phyloP scores from a whole-genome alignment of 2,888 invertebrate species.

The Agonopterix subpropinquella region DNA sequence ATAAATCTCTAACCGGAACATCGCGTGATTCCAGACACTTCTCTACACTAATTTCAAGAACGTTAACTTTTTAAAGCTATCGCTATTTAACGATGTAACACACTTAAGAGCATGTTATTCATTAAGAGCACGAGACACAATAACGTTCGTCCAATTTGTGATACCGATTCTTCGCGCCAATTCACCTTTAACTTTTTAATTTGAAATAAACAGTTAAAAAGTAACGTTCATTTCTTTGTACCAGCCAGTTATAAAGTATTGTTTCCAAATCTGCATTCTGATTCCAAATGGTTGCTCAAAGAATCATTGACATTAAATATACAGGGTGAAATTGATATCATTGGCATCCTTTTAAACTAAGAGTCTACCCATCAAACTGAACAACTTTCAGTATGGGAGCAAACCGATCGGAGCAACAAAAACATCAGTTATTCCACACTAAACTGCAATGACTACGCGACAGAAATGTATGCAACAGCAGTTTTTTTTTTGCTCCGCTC shows the following conservation, averaged over 20 bases:
- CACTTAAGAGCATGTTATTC: slow-evolving; percentile 30
- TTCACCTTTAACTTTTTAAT: slow-evolving; percentile 25
- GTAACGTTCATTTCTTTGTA: not conserved
- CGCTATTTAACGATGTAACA: slow-evolving; percentile 32
- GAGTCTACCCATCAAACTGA: too few relatives aligned
- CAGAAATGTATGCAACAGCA: too few relatives aligned
- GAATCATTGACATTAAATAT: too few relatives aligned
- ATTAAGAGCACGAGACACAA: slow-evolving; percentile 36
- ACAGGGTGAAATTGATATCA: too few relatives aligned
- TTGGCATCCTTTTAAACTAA: too few relatives aligned
- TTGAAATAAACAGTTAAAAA: slow-evolving; percentile 18
- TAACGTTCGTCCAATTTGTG: slow-evolving; percentile 22
- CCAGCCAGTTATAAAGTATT: not conserved
- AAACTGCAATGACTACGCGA: too few relatives aligned
- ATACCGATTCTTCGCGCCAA: slow-evolving; percentile 20
- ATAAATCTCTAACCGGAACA: slow-evolving; percentile 21
- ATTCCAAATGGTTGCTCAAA: slow-evolving; percentile 12
- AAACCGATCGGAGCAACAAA: too few relatives aligned
- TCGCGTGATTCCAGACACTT: slow-evolving; percentile 47
- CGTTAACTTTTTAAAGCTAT: slow-evolving; percentile 29
- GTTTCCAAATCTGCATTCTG: slow-evolving; percentile 2
- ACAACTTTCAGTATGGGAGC: too few relatives aligned
- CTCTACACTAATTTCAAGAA: slow-evolving; percentile 36
- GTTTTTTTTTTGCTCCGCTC: too few relatives aligned
- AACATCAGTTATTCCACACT: too few relatives aligned